Base-by-base conservation (phyloP, 2,797 vertebrate genomes). In the Eulemur coronatus region DNA sequence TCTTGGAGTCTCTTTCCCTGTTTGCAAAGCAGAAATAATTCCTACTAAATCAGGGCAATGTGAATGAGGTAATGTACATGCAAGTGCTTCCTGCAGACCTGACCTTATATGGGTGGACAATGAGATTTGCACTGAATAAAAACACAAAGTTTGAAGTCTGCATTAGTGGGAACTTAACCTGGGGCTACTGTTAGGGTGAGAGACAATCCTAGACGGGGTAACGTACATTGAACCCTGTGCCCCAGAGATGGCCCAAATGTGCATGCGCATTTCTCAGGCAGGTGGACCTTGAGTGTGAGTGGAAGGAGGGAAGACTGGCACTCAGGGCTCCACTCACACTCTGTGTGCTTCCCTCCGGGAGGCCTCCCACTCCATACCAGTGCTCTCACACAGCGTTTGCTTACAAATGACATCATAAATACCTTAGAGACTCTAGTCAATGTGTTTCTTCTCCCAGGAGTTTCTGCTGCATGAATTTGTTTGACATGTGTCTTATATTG, bases 121-220 rank as follows among this genome's bases (percentile, higher is more conserved):
- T 55, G 13, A 14, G 35, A 48, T 67, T n/a, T 87, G n/a, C 70
- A 88, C 4, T 70, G 59, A 80, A 61, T 69, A n/a, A 81, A 91
- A 78, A 46, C 7, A 61, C 1, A 8, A 17, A 85, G 20, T 89
- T 67, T 61, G 18, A 89, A 11, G 43, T 79, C 38, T 38, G 5
- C 65, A 24, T 5, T 17, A 35, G 35, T 2, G 35, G 10, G 13
- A 81, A 20, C 78, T 81, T 84, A 69, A 48, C 17, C 24, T 55
- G 24, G 3, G 15, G 85, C 14, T 46, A 4, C 52, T 6, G 1
- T 22, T 24, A 11, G 52, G 41, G 6, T 63, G 11, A 76, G 30
- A 69, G n/a, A 20, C 0, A 17, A 63, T 20, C 12, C 6, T 41
- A 50, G 3, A 8, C 0, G 11, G 5, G 12, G 13, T 14, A 14